Evolutionary conservation across 64 coral and sea anemone species (phyloP).

Genomic region (Orbicella faveolata): DNA sequence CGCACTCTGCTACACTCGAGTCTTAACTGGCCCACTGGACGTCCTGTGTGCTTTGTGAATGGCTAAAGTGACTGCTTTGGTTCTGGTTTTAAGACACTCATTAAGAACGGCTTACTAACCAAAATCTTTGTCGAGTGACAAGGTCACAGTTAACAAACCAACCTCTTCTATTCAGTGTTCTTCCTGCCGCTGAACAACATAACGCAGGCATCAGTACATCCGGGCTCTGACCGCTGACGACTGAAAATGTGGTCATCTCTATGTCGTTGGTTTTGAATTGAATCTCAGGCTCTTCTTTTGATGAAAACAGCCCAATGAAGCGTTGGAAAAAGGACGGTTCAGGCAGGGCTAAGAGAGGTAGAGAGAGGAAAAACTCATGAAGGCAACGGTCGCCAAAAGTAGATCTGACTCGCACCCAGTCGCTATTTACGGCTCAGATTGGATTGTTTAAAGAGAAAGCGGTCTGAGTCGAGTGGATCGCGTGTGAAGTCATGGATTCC

Average conservation of each 20-base stretch:
- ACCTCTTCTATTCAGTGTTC: not conserved
- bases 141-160: not conserved
- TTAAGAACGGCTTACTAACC: too few relatives aligned
- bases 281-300: not conserved
- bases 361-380: not conserved
- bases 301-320: constrained; percentile 17
- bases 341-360: not conserved
- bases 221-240: constrained; percentile 26
- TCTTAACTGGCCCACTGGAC: too few relatives aligned
- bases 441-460: too few relatives aligned
- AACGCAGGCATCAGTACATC: not conserved
- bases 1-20: too few relatives aligned
- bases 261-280: constrained; percentile 29
- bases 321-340: constrained; percentile 40
- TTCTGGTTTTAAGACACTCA: too few relatives aligned
- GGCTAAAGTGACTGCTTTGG: too few relatives aligned
- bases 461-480: too few relatives aligned
- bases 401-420: too few relatives aligned
- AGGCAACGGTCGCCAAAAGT: not conserved
- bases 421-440: too few relatives aligned
- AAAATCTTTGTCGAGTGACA: too few relatives aligned
- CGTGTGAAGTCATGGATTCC: too few relatives aligned
- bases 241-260: constrained; percentile 65
- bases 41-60: too few relatives aligned
- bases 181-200: not conserved